Evolutionary conservation across 2,113 vertebrate genomes (phyloP), one percentile per base, ranked within the genome.

Genomic region (Semnornis frantzii): DNA sequence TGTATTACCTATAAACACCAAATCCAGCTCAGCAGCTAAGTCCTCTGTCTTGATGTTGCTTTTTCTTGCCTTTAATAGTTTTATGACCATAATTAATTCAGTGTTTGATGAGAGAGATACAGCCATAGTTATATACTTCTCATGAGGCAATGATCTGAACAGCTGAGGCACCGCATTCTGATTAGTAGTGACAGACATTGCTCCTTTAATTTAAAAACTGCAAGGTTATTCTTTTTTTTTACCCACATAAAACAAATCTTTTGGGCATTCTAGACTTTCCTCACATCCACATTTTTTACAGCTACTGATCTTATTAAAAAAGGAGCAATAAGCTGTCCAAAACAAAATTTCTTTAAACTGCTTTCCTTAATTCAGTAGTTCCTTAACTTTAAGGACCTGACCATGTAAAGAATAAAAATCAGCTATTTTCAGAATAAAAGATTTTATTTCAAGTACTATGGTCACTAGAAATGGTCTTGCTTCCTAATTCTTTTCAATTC

Each of bases 341-440:
- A 82, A 50, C 30, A 89, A 50, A 69, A 76, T 54, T 76, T 87
- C 34, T 76, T 85, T 87, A 37, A 92, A 62, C 17, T 75, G 12
- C 62, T 89, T 33, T 90, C 73, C 92, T 96, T 92, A 94, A 92
- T 94, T 94, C 76, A 89, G 3, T 39, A 63, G 46, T 72, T 90
- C 42, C 52, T 92, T 82, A 54, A 33, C 73, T 94, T 93, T 81
- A 82, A 95, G 83, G 72, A 76, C 4, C 6, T 91, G 58, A 54
- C n/a, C 44, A 65, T 65, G 42, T 94, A 78, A 89, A 86, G 74
- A 72, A 44, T 54, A 90, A 94, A 85, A 42, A 69, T 82, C 74
- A 87, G 57, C 72, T 86, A 79, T 90, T 94, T 92, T 68, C 78
- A 93, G 70, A 87, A 88, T 87, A 87, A 94, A 92, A 65, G 59